phyloP scores from a whole-genome alignment of 1,140 invertebrate genomes.

The Drosophila trapezifrons region DNA sequence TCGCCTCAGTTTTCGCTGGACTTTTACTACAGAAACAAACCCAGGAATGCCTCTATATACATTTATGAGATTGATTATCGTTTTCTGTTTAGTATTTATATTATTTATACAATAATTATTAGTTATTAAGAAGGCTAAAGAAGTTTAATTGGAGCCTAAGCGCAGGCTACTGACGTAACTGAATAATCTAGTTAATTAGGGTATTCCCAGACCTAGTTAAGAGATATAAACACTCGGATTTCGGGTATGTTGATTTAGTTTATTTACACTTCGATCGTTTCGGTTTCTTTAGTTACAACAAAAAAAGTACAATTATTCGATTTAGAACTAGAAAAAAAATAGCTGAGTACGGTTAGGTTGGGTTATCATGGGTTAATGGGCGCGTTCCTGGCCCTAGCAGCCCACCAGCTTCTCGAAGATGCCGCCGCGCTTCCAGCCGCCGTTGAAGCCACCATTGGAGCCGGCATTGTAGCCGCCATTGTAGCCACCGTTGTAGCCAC shows the following conservation, averaged over 20 bases:
- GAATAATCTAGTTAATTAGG: not conserved
- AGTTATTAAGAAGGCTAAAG: too few species aligned
- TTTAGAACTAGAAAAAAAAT: slow-evolving; percentile 69
- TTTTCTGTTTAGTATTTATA: not conserved
- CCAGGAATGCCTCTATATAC: not conserved
- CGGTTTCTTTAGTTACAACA: slow-evolving; percentile 25
- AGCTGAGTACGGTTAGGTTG: slow-evolving; percentile 40
- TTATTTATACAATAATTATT: not conserved
- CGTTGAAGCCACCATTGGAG: slow-evolving; percentile 29
- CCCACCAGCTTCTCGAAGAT: slow-evolving; percentile 76
- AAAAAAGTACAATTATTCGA: slow-evolving; percentile 43
- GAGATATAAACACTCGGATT: slow-evolving; percentile 3
- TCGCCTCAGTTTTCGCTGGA: not conserved
- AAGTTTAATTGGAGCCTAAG: too few species aligned
- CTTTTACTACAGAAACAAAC: not conserved
- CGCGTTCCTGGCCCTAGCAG: slow-evolving; percentile 44
- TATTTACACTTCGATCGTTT: slow-evolving; percentile 40
- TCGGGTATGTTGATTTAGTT: slow-evolving; percentile 41
- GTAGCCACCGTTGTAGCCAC: slow-evolving; percentile 44
- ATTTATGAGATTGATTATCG: too few species aligned
- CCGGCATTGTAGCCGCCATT: slow-evolving; percentile 29
- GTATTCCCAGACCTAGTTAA: not conserved
- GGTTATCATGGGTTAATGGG: slow-evolving; percentile 8
- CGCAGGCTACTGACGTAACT: too few species aligned
- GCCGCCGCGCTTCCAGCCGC: slow-evolving; percentile 73